Evolutionary conservation across 2,888 invertebrate genomes (phyloP).

Genomic region (Zhuqinia jingwanae): DNA sequence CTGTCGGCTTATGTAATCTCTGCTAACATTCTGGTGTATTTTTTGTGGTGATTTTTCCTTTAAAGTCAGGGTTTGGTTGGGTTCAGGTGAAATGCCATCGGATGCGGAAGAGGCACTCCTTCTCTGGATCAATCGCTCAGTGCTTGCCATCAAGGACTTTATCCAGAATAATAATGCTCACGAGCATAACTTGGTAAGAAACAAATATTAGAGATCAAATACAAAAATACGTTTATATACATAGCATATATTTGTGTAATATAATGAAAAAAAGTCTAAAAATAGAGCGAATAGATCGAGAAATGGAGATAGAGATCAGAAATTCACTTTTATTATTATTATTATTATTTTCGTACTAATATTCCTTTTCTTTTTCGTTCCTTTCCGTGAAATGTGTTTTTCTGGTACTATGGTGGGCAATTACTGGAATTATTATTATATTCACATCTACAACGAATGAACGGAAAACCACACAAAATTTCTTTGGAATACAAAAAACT

Average conservation of each 20-base stretch:
- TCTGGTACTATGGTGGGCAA: conserved; percentile 43
- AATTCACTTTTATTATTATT: conserved; percentile 52
- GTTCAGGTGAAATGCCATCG: conserved; percentile 82
- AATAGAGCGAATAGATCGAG: conserved; percentile 28
- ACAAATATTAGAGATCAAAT: not conserved
- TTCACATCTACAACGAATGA: conserved; percentile 12
- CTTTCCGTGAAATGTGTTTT: conserved; percentile 3
- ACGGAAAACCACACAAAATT: not conserved
- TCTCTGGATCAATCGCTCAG: conserved; percentile 94
- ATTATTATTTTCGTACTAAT: conserved; percentile 14
- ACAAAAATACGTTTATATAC: not conserved
- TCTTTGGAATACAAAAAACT: not conserved
- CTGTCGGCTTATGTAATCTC: conserved; percentile 66
- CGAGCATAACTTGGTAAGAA: conserved; percentile 78
- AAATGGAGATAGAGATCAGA: conserved; percentile 58
- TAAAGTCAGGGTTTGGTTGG: conserved; percentile 79
- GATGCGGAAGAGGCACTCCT: conserved; percentile 92
- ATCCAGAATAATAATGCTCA: conserved; percentile 80
- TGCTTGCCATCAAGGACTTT: conserved; percentile 86
- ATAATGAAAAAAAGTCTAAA: not conserved
- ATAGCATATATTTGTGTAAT: not conserved
- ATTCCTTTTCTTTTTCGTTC: conserved; percentile 22
- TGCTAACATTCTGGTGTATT: conserved; percentile 73
- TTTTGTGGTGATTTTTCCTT: conserved; percentile 67
- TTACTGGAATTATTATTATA: conserved; percentile 27